A percentile compares a stretch with the other conserved stretches of the same genome.
These are phyloP conservation scores for Eumerus sabulonum DNA, from an alignment of 2,888 invertebrate genomes.

Conservation along the genomic window DNA sequence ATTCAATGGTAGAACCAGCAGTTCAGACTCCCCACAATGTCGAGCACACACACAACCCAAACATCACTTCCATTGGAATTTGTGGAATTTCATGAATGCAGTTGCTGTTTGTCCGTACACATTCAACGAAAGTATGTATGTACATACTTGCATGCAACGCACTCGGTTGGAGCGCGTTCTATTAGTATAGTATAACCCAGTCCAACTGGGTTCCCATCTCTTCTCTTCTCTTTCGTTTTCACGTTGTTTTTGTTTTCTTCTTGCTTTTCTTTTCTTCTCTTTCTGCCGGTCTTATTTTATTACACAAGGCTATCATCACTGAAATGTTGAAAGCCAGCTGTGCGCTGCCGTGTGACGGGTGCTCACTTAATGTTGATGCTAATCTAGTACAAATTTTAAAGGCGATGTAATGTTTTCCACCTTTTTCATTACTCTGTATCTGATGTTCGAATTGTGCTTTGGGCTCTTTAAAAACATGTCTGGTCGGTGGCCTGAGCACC, in stretches of 20 bases:
- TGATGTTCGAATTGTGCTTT: conserved; percentile 15
- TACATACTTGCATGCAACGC: conserved; percentile 42
- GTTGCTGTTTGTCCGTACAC: conserved; percentile 29
- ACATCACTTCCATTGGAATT: conserved; percentile 51
- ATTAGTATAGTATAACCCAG: conserved; percentile 48
- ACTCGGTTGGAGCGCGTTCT: conserved; percentile 31
- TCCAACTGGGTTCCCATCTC: conserved; percentile 18
- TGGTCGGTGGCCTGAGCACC: no score
- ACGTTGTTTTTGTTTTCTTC: conserved; percentile 42
- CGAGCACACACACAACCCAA: conserved; percentile 7
- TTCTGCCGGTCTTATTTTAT: not conserved
- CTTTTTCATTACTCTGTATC: conserved; percentile 21
- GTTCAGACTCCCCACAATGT: conserved; percentile 38
- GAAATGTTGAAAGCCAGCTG: conserved; percentile 28
- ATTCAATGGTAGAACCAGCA: conserved; percentile 49
- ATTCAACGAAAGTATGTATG: not conserved
- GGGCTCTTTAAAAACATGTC: conserved; percentile 19
- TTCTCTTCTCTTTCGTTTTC: conserved; percentile 1
- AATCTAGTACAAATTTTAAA: conserved; percentile 68
- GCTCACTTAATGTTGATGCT: conserved; percentile 33
- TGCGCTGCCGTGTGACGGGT: conserved; percentile 30
- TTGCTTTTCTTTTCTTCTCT: conserved; percentile 33
- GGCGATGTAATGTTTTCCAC: conserved; percentile 60
- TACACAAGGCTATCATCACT: conserved; percentile 31
- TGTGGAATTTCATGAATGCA: conserved; percentile 67